phyloP scores from a whole-genome alignment of 1,140 invertebrate genomes.

The Macrosteles quadrilineatus region DNA sequence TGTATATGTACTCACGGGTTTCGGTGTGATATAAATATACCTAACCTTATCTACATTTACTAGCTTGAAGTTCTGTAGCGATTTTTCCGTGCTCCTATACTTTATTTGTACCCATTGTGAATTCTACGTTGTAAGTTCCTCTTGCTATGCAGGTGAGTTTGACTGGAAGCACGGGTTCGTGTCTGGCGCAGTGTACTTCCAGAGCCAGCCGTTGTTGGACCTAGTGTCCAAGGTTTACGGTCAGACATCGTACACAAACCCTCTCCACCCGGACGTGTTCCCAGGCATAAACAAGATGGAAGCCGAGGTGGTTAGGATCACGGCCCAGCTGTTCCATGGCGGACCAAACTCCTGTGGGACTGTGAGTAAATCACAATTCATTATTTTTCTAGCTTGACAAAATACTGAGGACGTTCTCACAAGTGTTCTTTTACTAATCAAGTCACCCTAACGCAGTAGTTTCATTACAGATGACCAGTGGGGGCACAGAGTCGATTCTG shows the following conservation, averaged over 20 bases:
- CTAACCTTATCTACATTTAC: too few species aligned
- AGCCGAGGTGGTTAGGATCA: constrained; percentile 92
- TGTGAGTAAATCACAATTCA: constrained; percentile 69
- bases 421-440: too few species aligned
- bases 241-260: constrained; percentile 92
- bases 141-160: constrained; percentile 62
- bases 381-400: too few species aligned
- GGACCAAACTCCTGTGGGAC: constrained; percentile 81
- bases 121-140: too few species aligned
- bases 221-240: constrained; percentile 83
- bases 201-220: constrained; percentile 66
- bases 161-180: constrained; percentile 77
- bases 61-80: too few species aligned
- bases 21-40: too few species aligned
- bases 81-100: too few species aligned
- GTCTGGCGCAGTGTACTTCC: constrained; percentile 89
- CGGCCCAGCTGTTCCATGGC: constrained; percentile 85
- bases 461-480: constrained; percentile 78
- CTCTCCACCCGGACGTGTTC: constrained; percentile 95
- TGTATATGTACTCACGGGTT: too few species aligned
- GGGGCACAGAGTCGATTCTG: constrained; percentile 97
- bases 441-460: too few species aligned
- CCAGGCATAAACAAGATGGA: constrained; percentile 99
- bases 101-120: too few species aligned
- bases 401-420: too few species aligned